A percentile compares a stretch with the other conserved stretches of the same genome.
phyloP scores from a whole-genome alignment of 2,113 vertebrate species.

The Ariopsis seemanni region DNA sequence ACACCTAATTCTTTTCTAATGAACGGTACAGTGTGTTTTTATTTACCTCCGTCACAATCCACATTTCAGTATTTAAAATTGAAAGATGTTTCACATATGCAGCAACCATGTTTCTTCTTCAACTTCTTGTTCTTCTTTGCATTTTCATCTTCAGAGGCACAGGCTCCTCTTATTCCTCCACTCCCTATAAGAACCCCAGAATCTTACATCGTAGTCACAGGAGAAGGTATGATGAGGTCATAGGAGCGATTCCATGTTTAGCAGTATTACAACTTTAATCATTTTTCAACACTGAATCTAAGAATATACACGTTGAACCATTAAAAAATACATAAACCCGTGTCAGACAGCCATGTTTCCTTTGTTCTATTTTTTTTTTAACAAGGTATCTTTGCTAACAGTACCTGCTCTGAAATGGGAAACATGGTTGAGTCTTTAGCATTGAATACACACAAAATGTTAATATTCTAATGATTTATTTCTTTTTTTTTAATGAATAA shows the following conservation, averaged over 20 bases:
- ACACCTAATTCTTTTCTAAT: neutral
- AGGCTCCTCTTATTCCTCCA: conserved; percentile 54
- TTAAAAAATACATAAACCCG: neutral
- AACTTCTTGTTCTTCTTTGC: neutral
- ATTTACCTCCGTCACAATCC: neutral
- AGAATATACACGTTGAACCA: neutral
- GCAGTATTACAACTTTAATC: neutral
- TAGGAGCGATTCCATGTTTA: neutral
- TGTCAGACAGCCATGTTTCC: neutral
- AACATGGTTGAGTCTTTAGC: neutral
- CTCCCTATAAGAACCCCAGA: conserved; percentile 80
- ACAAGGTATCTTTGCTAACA: neutral
- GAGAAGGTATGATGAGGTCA: conserved; percentile 68
- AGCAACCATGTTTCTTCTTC: neutral
- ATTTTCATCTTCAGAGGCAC: neutral
- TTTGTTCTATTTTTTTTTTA: neutral
- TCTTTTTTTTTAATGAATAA: neutral
- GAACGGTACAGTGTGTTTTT: conserved; percentile 24
- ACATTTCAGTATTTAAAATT: neutral
- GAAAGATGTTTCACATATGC: neutral
- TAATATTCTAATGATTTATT: neutral
- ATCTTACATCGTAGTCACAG: conserved; percentile 75
- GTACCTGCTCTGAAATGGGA: neutral
- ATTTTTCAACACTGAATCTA: neutral
- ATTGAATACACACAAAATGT: neutral